Base-by-base conservation (phyloP, 2,797 vertebrate species). In the Lacerta viridis region DNA sequence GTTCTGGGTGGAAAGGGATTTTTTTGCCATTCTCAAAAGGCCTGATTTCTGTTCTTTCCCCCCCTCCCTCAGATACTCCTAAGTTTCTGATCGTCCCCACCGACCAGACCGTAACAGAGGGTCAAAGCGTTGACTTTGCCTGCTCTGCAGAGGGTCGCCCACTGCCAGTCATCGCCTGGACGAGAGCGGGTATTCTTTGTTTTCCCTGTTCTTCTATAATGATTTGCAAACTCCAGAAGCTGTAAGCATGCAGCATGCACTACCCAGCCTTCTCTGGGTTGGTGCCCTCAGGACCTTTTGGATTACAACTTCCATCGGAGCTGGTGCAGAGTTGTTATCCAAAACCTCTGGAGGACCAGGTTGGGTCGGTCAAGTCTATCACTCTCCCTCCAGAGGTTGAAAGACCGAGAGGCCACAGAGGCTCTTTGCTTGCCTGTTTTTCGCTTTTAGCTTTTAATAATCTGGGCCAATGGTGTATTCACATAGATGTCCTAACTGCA, bases 71-170 rank as follows among this genome's bases (percentile, higher is more conserved):
- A 97, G 97, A 96, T 92, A 91, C 92, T 41, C 97, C 95, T 43
- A 95, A 84, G 76, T 97, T 97, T 92, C 90, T 94, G 1, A 6
- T 95, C 59, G 1, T 87, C 83, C 97, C 97, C 81, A 92, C 39
- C 0, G 96, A 97, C 76, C 97, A 97, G 92, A 95, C 94, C 1
- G 94, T 96, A 17, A 94, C 94, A 0, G 96, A 97, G 84, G 96
- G 96, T 75, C 95, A 96, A 80, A 96, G 95, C 0, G 95, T 96
- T 85, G 95, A 97, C 66, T 96, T 97, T 46, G 90, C 89, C 27
- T 97, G 97, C 89, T 93, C 95, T 86, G 96, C 96, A 3, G 94
- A 96, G 36, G 96, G 97, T 27, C 95, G 92, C 74, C 96, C 97
- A 80, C 79, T 91, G 0, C 95, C 97, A 0, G 94, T 96, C 39